phyloP scores from a whole-genome alignment of 2,888 invertebrate genomes.

The Rapana venosa region DNA sequence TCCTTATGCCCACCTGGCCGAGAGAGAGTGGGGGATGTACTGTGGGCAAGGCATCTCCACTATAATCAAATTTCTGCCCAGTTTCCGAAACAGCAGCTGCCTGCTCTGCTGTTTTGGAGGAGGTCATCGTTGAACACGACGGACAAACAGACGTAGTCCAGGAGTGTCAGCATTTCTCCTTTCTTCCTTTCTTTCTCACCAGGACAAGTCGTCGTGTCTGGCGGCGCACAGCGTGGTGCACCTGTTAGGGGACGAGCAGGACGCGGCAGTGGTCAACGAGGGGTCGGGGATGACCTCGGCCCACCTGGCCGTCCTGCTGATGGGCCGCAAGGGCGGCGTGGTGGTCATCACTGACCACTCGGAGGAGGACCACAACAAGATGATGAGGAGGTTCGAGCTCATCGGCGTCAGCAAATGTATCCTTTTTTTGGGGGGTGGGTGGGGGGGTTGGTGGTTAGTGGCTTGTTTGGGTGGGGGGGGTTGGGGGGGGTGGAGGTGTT shows the following conservation, averaged over 20 bases:
- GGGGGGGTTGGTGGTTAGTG: background rate
- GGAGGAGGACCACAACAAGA: conserved; percentile 54
- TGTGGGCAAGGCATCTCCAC: no score
- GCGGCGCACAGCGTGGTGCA: conserved; percentile 73
- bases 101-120: no score
- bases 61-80: no score
- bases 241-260: conserved; percentile 72
- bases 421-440: conserved; percentile 50
- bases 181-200: no score
- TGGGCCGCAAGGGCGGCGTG: conserved; percentile 59
- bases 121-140: no score
- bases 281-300: conserved; percentile 73
- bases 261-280: conserved; percentile 75
- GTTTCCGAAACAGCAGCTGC: no score
- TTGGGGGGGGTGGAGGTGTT: background rate
- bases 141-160: no score
- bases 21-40: no score
- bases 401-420: conserved; percentile 71
- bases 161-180: no score
- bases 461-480: background rate
- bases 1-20: no score
- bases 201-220: conserved; percentile 77
- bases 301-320: conserved; percentile 74
- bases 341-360: conserved; percentile 68
- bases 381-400: conserved; percentile 65